phyloP scores from a whole-genome alignment of 2,113 vertebrate species.

The Xyrauchen texanus region DNA sequence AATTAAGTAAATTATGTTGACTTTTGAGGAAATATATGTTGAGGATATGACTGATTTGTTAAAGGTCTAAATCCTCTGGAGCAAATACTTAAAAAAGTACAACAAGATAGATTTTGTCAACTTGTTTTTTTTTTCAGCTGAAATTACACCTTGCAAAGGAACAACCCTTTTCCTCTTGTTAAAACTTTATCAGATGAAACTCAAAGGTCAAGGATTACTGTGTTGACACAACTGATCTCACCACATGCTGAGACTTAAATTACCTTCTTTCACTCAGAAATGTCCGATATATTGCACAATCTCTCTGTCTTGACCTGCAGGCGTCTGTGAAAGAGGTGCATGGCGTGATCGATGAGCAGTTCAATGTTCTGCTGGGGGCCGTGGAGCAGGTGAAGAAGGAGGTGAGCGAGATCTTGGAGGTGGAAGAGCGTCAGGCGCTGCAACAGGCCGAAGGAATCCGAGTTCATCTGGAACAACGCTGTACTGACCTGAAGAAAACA shows the following conservation, averaged over 20 bases:
- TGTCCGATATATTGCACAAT: too few species aligned
- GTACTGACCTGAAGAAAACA: slow-evolving; percentile 71
- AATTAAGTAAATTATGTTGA: too few species aligned
- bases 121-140: not conserved
- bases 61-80: too few species aligned
- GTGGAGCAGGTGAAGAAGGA: slow-evolving; percentile 74
- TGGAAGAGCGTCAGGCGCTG: slow-evolving; percentile 74
- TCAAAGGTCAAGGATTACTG: not conserved
- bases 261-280: too few species aligned
- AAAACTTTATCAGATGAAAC: not conserved
- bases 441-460: slow-evolving; percentile 78
- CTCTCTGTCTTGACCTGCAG: slow-evolving; percentile 59
- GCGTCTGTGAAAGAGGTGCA: slow-evolving; percentile 78
- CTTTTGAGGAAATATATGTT: too few species aligned
- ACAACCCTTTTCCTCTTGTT: not conserved
- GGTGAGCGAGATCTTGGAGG: slow-evolving; percentile 76
- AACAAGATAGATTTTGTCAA: too few species aligned
- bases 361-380: slow-evolving; percentile 71
- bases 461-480: slow-evolving; percentile 76
- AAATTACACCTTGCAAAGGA: not conserved
- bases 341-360: slow-evolving; percentile 73
- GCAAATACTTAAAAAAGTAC: too few species aligned
- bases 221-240: not conserved
- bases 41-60: too few species aligned
- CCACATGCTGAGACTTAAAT: too few species aligned